phyloP scores from a whole-genome alignment of 2,888 invertebrate genomes.

The Brachyptera risi region DNA sequence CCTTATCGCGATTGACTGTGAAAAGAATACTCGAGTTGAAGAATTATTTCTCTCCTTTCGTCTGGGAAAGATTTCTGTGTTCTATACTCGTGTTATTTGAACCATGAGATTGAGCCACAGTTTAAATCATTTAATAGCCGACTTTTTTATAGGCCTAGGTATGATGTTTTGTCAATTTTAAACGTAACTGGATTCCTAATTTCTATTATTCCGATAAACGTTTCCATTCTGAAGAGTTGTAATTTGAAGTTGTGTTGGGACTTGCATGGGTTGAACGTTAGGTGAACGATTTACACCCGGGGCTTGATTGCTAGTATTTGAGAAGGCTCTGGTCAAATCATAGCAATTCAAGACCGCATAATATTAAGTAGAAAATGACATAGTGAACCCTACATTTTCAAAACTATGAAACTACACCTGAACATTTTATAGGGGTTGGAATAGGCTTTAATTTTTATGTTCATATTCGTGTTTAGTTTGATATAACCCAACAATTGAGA shows the following conservation, averaged over 20 bases:
- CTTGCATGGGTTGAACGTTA: slow-evolving; percentile 1
- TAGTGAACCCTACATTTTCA: slow-evolving; percentile 2
- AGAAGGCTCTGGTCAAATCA: slow-evolving; percentile 15
- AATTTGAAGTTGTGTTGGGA: slow-evolving; percentile 8
- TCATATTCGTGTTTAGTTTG: background rate
- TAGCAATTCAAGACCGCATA: slow-evolving; percentile 20
- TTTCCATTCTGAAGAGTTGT: slow-evolving; percentile 19
- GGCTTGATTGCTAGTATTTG: slow-evolving; percentile 16
- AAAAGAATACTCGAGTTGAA: too few relatives aligned
- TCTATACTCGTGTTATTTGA: too few relatives aligned
- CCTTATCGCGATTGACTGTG: too few relatives aligned
- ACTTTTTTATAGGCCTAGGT: background rate
- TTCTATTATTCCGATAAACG: slow-evolving; percentile 27
- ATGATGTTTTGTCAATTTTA: slow-evolving; percentile 21
- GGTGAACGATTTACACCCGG: background rate
- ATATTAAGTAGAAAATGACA: slow-evolving; percentile 15
- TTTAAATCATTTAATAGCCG: slow-evolving; percentile 8
- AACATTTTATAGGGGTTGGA: background rate
- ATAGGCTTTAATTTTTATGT: background rate
- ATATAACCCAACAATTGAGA: slow-evolving; percentile 17
- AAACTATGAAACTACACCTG: background rate
- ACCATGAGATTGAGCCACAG: too few relatives aligned
- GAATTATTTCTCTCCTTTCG: too few relatives aligned
- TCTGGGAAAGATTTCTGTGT: too few relatives aligned
- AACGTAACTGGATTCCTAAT: slow-evolving; percentile 20